Conservation (phyloP, 2,797 vertebrate species). For the Anguilla obscura region DNA sequence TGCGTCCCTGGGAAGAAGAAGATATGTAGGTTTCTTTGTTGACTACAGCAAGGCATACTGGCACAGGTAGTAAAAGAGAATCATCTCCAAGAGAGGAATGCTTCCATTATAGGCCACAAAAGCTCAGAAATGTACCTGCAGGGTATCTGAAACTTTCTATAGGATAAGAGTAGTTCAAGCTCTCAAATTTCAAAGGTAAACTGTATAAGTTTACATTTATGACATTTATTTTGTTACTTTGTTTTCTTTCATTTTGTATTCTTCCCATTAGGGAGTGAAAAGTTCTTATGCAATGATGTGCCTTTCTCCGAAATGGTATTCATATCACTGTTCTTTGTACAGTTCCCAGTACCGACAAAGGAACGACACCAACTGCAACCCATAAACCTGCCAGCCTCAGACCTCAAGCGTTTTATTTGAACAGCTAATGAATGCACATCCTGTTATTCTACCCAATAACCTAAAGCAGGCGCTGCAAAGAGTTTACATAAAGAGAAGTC, state of each 20-base stretch:
- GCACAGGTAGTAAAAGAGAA: not conserved
- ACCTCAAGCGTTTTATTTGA: slow-evolving; percentile 20
- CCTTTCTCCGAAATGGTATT: not conserved
- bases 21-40: not conserved
- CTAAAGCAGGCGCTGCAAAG: slow-evolving; percentile 34
- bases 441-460: slow-evolving; percentile 19
- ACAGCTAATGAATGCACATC: slow-evolving; percentile 27
- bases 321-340: not conserved
- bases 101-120: not conserved
- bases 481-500: slow-evolving; percentile 14
- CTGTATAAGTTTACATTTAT: not conserved
- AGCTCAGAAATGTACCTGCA: not conserved
- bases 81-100: not conserved
- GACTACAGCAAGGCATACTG: not conserved
- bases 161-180: not conserved
- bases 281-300: not conserved
- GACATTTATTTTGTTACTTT: not conserved
- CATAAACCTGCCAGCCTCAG: not conserved
- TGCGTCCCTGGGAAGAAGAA: too few species aligned
- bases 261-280: not conserved
- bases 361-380: slow-evolving; percentile 5
- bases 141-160: not conserved
- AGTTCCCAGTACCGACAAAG: slow-evolving; percentile 9
- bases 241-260: not conserved
- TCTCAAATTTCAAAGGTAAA: not conserved